phyloP scores from a whole-genome alignment of 92 coral and sea anemone genomes.

The Palythoa grandis region DNA sequence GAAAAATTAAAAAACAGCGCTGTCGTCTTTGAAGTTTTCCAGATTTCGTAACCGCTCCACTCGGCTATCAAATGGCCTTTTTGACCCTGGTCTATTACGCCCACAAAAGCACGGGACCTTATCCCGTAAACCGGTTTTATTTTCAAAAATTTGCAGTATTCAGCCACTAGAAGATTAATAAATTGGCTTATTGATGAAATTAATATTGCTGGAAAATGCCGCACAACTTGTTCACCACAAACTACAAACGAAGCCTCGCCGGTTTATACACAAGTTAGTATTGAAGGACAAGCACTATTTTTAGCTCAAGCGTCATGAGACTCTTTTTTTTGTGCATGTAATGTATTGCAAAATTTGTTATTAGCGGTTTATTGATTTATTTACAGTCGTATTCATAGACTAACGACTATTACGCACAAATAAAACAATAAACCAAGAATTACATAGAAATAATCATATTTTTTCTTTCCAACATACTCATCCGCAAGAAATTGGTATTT shows the following conservation, averaged over 20 bases:
- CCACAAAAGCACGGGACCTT: not conserved
- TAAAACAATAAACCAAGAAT: too few relatives aligned
- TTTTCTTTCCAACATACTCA: too few relatives aligned
- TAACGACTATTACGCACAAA: not conserved
- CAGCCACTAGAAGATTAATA: not conserved
- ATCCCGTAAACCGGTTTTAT: slow-evolving; percentile 2
- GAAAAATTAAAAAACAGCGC: too few relatives aligned
- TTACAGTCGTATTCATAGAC: too few relatives aligned
- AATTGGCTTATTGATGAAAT: slow-evolving; percentile 43
- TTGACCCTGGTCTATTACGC: not conserved
- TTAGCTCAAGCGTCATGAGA: not conserved
- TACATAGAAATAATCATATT: too few relatives aligned
- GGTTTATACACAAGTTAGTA: not conserved
- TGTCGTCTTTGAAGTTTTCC: too few relatives aligned
- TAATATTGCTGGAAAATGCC: not conserved
- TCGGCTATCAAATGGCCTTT: too few relatives aligned
- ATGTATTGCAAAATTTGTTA: too few relatives aligned
- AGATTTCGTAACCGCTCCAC: too few relatives aligned
- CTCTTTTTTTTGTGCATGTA: too few relatives aligned
- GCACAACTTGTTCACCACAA: not conserved
- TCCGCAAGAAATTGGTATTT: too few relatives aligned
- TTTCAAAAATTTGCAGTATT: slow-evolving; percentile 12
- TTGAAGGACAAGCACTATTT: not conserved
- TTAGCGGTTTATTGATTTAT: too few relatives aligned
- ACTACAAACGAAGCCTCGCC: not conserved